These are phyloP conservation scores for Eupristina koningsbergeri DNA, from an alignment of 1,140 invertebrate genomes.

Conservation along the genomic window DNA sequence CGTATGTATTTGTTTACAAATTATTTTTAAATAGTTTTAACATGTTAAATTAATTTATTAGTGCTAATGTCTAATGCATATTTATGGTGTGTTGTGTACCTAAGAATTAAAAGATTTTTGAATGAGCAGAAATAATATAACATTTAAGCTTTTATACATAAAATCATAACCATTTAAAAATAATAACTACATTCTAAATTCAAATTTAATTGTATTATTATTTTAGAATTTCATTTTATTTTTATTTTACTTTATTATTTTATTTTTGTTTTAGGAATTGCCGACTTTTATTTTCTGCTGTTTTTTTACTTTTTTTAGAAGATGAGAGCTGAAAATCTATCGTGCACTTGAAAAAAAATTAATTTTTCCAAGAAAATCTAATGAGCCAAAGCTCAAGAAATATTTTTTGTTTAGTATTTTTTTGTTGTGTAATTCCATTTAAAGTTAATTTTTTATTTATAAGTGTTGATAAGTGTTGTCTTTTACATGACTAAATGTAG, in stretches of 20 bases:
- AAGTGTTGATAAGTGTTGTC: not conserved
- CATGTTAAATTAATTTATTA: too few relatives aligned
- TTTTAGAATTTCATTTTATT: not conserved
- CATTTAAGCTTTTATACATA: not conserved
- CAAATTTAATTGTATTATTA: not conserved
- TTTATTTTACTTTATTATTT: conserved; percentile 20
- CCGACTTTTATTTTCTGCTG: conserved; percentile 28
- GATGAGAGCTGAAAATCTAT: not conserved
- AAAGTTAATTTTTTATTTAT: not conserved
- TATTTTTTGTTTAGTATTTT: not conserved
- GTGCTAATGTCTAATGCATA: too few relatives aligned
- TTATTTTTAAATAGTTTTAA: too few relatives aligned
- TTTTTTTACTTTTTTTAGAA: conserved; percentile 11
- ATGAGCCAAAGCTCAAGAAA: not conserved
- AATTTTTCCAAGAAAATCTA: not conserved
- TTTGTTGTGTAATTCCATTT: not conserved
- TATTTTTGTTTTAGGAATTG: conserved; percentile 46
- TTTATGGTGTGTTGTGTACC: too few relatives aligned
- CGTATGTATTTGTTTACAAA: too few relatives aligned
- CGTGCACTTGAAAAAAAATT: not conserved
- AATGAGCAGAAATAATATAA: too few relatives aligned
- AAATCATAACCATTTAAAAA: not conserved
- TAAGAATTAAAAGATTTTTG: too few relatives aligned
- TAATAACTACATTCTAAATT: not conserved
- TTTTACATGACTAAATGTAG: not conserved